Conservation (phyloP, 2,888 invertebrate genomes). For the Lycocerus yunnanus region DNA sequence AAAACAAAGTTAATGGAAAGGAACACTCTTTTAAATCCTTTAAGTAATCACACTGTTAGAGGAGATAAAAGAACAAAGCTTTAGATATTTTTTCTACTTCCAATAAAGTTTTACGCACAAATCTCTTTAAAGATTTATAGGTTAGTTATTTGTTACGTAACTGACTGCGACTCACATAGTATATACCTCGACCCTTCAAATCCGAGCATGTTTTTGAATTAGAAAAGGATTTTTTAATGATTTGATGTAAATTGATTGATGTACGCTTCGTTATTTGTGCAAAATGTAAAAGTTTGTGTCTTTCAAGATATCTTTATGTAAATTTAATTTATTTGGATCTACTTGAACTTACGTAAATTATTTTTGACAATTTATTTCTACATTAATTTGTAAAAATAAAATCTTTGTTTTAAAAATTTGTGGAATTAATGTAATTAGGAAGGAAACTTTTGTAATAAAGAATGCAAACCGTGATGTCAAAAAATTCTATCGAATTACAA, state of each 20-base stretch:
- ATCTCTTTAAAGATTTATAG: conserved; percentile 1
- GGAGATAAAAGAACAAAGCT: not conserved
- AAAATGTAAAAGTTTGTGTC: not conserved
- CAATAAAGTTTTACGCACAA: not conserved
- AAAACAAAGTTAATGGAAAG: not conserved
- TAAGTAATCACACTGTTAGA: not conserved
- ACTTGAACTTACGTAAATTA: not conserved
- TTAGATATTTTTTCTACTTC: not conserved
- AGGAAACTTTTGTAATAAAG: conserved; percentile 11
- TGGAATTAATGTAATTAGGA: not conserved
- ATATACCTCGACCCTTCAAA: not conserved
- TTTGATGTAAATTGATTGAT: not conserved
- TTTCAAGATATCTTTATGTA: not conserved
- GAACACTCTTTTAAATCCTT: not conserved
- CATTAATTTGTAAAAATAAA: not conserved
- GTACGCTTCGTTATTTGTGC: not conserved
- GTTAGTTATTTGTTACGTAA: conserved; percentile 1
- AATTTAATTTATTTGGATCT: not conserved
- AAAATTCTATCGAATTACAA: conserved; percentile 24
- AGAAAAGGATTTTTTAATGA: not conserved
- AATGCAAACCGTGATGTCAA: conserved; percentile 6
- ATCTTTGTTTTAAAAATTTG: not conserved
- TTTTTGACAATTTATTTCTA: not conserved
- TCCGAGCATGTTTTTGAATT: not conserved
- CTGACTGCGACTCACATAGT: not conserved